Conservation (phyloP, 1,140 invertebrate species). For the Pachyrhynchus sulphureomaculatus region DNA sequence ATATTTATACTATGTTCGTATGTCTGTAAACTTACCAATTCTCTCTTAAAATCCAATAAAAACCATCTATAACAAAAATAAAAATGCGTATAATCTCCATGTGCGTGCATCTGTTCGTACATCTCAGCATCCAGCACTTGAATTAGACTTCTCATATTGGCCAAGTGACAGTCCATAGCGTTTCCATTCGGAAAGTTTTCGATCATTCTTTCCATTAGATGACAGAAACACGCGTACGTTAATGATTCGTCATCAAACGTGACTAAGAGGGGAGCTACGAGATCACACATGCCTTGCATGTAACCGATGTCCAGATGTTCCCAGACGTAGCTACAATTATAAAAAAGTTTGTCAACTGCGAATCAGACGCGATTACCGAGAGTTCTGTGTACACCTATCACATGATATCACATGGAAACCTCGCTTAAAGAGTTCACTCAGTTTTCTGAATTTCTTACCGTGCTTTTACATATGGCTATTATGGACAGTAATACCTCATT, state of each 20-base stretch:
- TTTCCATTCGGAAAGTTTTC: slow-evolving; percentile 92
- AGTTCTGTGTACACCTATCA: too few relatives aligned
- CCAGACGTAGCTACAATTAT: slow-evolving; percentile 78
- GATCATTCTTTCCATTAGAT: slow-evolving; percentile 86
- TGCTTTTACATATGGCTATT: too few relatives aligned
- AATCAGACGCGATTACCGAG: too few relatives aligned
- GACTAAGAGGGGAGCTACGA: slow-evolving; percentile 89
- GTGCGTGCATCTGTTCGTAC: slow-evolving; percentile 91
- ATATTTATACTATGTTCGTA: too few relatives aligned
- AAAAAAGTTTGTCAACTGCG: too few relatives aligned
- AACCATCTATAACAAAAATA: slow-evolving; percentile 97
- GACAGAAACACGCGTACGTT: slow-evolving; percentile 90
- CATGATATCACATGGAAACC: too few relatives aligned
- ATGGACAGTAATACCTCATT: too few relatives aligned
- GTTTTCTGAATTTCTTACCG: too few relatives aligned
- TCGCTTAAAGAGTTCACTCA: too few relatives aligned
- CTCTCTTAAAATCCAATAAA: slow-evolving; percentile 71
- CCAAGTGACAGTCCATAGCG: slow-evolving; percentile 93
- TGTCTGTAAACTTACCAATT: slow-evolving; percentile 72
- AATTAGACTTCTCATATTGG: slow-evolving; percentile 86
- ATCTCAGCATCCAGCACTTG: slow-evolving; percentile 91
- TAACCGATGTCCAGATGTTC: slow-evolving; percentile 89
- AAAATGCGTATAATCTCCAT: slow-evolving; percentile 95
- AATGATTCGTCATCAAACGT: slow-evolving; percentile 89
- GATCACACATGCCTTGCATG: slow-evolving; percentile 94